Percentiles rank a stretch among this genome's conserved stretches.
These are phyloP conservation scores for Corydoras sp. DNA, from an alignment of 2,113 vertebrate species.

Conservation along the genomic window DNA sequence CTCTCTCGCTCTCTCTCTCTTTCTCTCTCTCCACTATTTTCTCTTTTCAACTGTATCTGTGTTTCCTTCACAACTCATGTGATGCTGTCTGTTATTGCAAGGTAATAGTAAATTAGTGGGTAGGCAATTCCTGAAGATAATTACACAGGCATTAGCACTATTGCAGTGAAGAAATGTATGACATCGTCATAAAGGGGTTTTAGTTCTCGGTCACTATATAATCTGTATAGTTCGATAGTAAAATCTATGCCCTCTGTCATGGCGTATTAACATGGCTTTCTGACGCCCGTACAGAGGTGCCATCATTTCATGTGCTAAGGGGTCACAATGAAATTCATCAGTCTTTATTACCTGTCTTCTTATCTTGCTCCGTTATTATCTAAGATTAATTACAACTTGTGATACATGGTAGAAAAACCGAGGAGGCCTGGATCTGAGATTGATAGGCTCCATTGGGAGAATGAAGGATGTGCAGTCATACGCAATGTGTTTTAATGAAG, in stretches of 20 bases:
- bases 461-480: slow-evolving; percentile 27
- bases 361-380: slow-evolving; percentile 27
- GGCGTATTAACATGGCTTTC: slow-evolving; percentile 32
- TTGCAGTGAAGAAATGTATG: slow-evolving; percentile 1
- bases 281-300: slow-evolving; percentile 10
- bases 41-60: background rate
- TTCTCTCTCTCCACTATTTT: background rate
- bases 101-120: slow-evolving; percentile 28
- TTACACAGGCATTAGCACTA: slow-evolving; percentile 8
- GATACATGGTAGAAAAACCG: slow-evolving; percentile 21
- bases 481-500: slow-evolving; percentile 40
- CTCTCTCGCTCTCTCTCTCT: background rate
- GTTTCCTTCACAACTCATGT: slow-evolving; percentile 19
- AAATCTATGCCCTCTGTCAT: slow-evolving; percentile 31
- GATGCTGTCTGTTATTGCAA: slow-evolving; percentile 19
- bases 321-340: slow-evolving; percentile 28
- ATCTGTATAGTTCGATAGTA: slow-evolving; percentile 15
- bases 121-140: slow-evolving; percentile 26
- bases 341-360: slow-evolving; percentile 31
- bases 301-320: slow-evolving; percentile 28
- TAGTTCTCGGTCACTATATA: slow-evolving; percentile 1
- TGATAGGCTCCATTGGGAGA: slow-evolving; percentile 29
- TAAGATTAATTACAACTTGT: slow-evolving; percentile 36
- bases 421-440: slow-evolving; percentile 15
- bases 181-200: slow-evolving; percentile 21